Evolutionary conservation across 2,113 vertebrate species (phyloP), one percentile per base, ranked within the genome.

Genomic region (Vimba vimba): DNA sequence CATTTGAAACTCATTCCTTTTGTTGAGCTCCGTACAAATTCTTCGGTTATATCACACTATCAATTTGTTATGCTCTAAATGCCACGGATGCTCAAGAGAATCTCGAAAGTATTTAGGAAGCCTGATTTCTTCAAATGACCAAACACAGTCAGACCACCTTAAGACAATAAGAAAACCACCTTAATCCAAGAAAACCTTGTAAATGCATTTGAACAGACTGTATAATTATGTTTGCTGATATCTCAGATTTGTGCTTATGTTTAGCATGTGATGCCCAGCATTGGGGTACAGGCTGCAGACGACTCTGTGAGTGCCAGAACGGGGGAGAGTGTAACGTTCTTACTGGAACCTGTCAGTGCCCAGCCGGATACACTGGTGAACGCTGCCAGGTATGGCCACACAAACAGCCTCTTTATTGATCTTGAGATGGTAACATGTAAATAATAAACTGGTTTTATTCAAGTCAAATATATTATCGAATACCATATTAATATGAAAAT

Each of bases 231-330:
- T 71, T 23, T 71, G 68, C 33, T 1, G 30, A 30, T 1, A 7
- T 59, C 33, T 15, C 43, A 15, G 62, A 62, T 64, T 33, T 66
- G 17, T 86, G 36, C 73, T 78, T 52, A 5, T 82, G 13, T 21
- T 78, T 88, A 96, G 95, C 89, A 82, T 96, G 95, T 71, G 92
- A 93, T 27, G 92, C 88, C 60, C 84, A 87, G 52, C 93, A 92
- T 76, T 96, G 95, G 95, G 94, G 94, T 1, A 78, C 89, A 0
- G 59, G 23, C 85, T 96, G 95, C 88, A 85, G 55, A 13, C 89
- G 90, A 80, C 59, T 45, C 74, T 95, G 94, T 43, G 84, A 80
- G 27, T 96, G 95, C 89, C 83, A 94, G 87, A 95, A 95, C 62
- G 89, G 91, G 0, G 94, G 91, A 2, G 90, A 89, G 23, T 96